A percentile compares a stretch with the other conserved stretches of the same genome.
These are phyloP conservation scores for Nephila pilipes DNA, from an alignment of 1,140 invertebrate species.

Conservation along the genomic window DNA sequence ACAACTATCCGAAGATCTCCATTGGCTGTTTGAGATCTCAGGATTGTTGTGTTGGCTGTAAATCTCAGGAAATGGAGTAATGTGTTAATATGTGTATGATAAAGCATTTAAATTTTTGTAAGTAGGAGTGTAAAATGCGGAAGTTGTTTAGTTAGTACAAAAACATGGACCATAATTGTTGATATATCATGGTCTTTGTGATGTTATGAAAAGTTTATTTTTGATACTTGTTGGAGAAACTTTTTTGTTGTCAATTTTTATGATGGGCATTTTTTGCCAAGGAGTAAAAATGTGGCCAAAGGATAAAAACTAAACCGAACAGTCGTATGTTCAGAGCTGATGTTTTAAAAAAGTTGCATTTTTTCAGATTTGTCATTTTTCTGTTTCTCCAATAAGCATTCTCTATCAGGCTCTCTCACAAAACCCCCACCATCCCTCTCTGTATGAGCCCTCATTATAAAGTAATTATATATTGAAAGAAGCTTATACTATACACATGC, in stretches of 20 bases:
- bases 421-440: conserved; percentile 69
- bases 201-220: conserved; percentile 83
- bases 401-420: conserved; percentile 63
- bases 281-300: conserved; percentile 77
- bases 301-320: conserved; percentile 42
- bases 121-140: conserved; percentile 72
- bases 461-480: conserved; percentile 59
- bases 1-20: conserved; percentile 36
- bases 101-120: conserved; percentile 76
- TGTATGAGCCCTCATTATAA: conserved; percentile 73
- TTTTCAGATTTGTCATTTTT: conserved; percentile 71
- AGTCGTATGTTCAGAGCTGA: conserved; percentile 49
- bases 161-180: conserved; percentile 81
- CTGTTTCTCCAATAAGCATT: conserved; percentile 78
- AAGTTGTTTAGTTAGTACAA: conserved; percentile 81
- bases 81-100: conserved; percentile 76
- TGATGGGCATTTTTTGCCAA: conserved; percentile 76
- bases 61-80: conserved; percentile 76
- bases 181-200: conserved; percentile 82
- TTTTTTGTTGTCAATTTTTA: conserved; percentile 81
- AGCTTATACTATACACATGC: conserved; percentile 75
- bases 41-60: conserved; percentile 60
- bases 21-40: conserved; percentile 20
- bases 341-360: conserved; percentile 59
- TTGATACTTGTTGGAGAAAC: conserved; percentile 83